Conservation (phyloP, 1,140 invertebrate genomes). For the Tribolium castaneum region DNA sequence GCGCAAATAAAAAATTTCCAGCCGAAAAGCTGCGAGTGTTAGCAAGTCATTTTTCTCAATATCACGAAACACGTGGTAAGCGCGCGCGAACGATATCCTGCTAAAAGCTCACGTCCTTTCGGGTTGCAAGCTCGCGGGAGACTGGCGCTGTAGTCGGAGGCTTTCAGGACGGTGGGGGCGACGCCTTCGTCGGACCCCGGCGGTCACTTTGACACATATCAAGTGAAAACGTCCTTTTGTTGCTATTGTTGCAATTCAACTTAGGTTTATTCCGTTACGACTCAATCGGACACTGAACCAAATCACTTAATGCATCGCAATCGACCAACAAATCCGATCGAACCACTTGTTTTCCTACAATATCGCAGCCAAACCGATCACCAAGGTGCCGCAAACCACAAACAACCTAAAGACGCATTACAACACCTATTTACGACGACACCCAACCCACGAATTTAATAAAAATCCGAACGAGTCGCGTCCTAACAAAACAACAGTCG, state of each 20-base stretch:
- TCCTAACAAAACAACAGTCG: background rate
- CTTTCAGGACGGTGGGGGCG: constrained; percentile 38
- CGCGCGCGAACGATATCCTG: constrained; percentile 20
- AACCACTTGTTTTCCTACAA: background rate
- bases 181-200: constrained; percentile 35
- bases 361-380: background rate
- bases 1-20: background rate
- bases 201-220: constrained; percentile 43
- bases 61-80: constrained; percentile 25
- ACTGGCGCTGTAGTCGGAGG: constrained; percentile 40
- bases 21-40: background rate
- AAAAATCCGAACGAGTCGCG: background rate
- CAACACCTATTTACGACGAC: no score
- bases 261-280: constrained; percentile 17
- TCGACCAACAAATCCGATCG: background rate
- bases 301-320: constrained; percentile 9
- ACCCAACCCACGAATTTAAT: no score
- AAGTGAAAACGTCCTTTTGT: constrained; percentile 37
- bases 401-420: background rate
- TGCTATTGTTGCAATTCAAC: constrained; percentile 28
- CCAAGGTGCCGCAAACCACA: background rate
- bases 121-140: constrained; percentile 35
- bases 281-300: constrained; percentile 4
- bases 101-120: constrained; percentile 37
- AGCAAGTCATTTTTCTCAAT: background rate